Conservation (phyloP, 1,140 invertebrate species). For the Portunus trituberculatus region DNA sequence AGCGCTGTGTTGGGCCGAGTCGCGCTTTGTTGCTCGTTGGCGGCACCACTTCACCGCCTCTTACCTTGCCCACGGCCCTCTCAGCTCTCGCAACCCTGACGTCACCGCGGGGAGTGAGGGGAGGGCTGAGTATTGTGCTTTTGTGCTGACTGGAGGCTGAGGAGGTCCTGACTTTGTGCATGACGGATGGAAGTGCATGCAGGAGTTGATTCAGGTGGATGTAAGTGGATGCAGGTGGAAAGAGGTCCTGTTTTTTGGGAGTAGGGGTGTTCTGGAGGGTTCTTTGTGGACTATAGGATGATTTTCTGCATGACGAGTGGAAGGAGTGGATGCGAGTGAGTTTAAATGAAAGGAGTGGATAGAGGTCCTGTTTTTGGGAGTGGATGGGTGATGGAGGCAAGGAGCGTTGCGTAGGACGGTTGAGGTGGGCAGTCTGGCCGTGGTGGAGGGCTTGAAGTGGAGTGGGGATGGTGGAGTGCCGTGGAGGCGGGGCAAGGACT, state of each 20-base stretch:
- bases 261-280: not conserved
- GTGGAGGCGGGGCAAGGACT: not conserved
- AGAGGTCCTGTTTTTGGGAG: too few species aligned
- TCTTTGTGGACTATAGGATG: too few species aligned
- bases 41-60: not conserved
- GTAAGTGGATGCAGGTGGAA: too few species aligned
- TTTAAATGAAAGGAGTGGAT: too few species aligned
- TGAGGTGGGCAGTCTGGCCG: not conserved
- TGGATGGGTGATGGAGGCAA: not conserved
- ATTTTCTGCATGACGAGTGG: not conserved
- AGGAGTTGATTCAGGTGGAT: too few species aligned
- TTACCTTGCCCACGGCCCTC: constrained; percentile 2
- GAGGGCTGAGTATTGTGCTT: not conserved
- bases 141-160: not conserved
- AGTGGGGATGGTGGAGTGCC: not conserved
- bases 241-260: too few species aligned
- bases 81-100: not conserved
- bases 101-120: not conserved
- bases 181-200: not conserved
- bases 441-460: not conserved
- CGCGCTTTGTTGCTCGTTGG: not conserved
- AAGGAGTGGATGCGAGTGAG: not conserved
- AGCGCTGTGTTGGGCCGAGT: not conserved
- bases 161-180: not conserved
- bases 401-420: not conserved